These are phyloP conservation scores for Vanacampus margaritifer DNA, from an alignment of 2,113 vertebrate genomes.

Conservation along the genomic window DNA sequence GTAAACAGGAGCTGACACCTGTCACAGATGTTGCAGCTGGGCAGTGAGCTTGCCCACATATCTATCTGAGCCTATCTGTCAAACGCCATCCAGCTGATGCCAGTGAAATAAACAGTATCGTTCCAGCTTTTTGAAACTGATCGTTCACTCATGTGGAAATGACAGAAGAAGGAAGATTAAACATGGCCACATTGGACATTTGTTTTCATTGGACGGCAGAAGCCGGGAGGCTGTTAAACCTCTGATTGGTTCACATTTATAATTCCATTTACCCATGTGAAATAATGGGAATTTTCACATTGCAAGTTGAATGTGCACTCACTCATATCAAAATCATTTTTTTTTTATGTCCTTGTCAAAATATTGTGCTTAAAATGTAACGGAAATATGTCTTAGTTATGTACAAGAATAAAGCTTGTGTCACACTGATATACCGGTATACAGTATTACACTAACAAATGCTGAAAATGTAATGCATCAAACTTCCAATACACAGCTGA, in stretches of 20 bases:
- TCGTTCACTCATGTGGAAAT: conserved; percentile 43
- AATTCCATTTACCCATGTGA: neutral
- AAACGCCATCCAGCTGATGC: conserved; percentile 45
- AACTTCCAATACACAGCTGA: conserved; percentile 5
- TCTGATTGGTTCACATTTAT: neutral
- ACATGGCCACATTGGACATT: conserved; percentile 10
- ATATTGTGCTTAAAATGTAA: no score
- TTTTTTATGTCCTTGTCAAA: no score
- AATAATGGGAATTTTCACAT: neutral
- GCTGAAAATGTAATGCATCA: conserved; percentile 2
- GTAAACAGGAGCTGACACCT: conserved; percentile 64
- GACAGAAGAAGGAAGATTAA: conserved; percentile 18
- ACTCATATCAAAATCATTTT: no score
- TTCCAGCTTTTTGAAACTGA: conserved; percentile 46
- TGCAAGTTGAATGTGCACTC: neutral
- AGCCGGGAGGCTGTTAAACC: neutral
- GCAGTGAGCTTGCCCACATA: conserved; percentile 48
- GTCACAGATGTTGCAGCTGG: conserved; percentile 56
- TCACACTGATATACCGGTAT: neutral
- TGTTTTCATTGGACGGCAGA: neutral
- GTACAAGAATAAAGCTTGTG: neutral
- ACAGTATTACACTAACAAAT: neutral
- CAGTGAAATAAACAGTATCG: conserved; percentile 42
- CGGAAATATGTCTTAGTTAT: neutral
- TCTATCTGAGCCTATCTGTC: conserved; percentile 51